Percentiles rank a stretch among this genome's conserved stretches.
Conservation (phyloP, 2,113 vertebrate species). For the Spea bombifrons region DNA sequence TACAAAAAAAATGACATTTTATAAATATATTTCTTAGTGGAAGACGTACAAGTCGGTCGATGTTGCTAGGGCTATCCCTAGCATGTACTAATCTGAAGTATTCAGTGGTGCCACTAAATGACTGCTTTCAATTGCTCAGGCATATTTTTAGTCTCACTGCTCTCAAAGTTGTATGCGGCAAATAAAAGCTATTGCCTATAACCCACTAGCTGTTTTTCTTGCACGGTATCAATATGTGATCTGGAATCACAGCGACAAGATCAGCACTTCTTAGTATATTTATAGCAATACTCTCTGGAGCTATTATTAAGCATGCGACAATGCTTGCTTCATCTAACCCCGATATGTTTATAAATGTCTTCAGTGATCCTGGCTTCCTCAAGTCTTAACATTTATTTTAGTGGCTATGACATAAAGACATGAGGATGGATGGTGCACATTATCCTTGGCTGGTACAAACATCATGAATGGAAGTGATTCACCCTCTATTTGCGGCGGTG, state of each 20-base stretch:
- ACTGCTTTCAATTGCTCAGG: too few relatives aligned
- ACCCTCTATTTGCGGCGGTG: slow-evolving; percentile 18
- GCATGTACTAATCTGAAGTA: too few relatives aligned
- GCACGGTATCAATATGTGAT: not conserved
- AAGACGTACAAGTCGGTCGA: too few relatives aligned
- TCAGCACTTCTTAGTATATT: not conserved
- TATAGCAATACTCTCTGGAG: not conserved
- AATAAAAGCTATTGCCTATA: too few relatives aligned
- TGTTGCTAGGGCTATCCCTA: too few relatives aligned
- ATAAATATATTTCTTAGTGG: too few relatives aligned
- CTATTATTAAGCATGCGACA: not conserved
- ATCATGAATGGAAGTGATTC: slow-evolving; percentile 34
- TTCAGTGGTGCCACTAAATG: too few relatives aligned
- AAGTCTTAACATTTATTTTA: not conserved
- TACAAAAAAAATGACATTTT: too few relatives aligned
- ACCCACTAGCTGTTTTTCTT: not conserved
- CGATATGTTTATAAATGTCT: not conserved
- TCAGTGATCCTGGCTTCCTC: not conserved
- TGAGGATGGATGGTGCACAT: not conserved
- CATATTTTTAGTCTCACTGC: too few relatives aligned
- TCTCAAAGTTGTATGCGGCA: too few relatives aligned
- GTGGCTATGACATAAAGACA: not conserved
- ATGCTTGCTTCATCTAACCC: not conserved
- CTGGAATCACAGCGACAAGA: not conserved
- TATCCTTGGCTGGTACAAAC: slow-evolving; percentile 1